Conservation (phyloP, 2,888 invertebrate genomes). For the Hypomecis atomaria region DNA sequence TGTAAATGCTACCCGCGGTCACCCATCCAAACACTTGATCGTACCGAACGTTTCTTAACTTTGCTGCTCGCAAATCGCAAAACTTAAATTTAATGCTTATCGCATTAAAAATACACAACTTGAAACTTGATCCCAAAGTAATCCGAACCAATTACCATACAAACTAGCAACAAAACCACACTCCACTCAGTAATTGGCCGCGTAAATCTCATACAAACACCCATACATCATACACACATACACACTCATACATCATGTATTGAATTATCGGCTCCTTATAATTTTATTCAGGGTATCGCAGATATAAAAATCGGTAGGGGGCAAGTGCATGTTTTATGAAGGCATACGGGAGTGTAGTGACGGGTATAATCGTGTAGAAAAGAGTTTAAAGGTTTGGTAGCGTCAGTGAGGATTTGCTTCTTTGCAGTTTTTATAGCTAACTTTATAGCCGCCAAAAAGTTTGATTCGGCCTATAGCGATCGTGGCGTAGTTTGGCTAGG, state of each 20-base stretch:
- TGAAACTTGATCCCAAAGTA: conserved; percentile 13
- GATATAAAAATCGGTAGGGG: conserved; percentile 82
- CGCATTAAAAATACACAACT: background rate
- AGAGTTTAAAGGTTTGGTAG: background rate
- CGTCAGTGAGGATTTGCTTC: too few relatives aligned
- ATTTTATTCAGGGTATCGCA: conserved; percentile 76
- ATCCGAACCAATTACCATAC: conserved; percentile 30
- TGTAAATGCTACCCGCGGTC: too few relatives aligned
- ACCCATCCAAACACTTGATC: too few relatives aligned
- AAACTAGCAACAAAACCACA: conserved; percentile 41
- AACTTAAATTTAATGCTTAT: background rate
- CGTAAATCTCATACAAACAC: conserved; percentile 51
- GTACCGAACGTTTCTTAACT: too few relatives aligned
- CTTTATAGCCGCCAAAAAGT: too few relatives aligned
- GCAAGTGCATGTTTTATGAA: conserved; percentile 67
- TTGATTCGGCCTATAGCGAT: too few relatives aligned
- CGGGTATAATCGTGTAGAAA: conserved; percentile 52
- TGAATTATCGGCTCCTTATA: conserved; percentile 56
- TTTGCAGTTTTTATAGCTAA: too few relatives aligned
- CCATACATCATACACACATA: conserved; percentile 62
- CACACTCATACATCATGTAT: conserved; percentile 27
- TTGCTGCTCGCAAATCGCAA: background rate
- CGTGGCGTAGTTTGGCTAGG: too few relatives aligned
- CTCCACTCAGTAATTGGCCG: conserved; percentile 40
- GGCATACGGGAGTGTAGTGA: conserved; percentile 35